phyloP scores from a whole-genome alignment of 2,797 vertebrate genomes.

The Phalanger gymnotis region DNA sequence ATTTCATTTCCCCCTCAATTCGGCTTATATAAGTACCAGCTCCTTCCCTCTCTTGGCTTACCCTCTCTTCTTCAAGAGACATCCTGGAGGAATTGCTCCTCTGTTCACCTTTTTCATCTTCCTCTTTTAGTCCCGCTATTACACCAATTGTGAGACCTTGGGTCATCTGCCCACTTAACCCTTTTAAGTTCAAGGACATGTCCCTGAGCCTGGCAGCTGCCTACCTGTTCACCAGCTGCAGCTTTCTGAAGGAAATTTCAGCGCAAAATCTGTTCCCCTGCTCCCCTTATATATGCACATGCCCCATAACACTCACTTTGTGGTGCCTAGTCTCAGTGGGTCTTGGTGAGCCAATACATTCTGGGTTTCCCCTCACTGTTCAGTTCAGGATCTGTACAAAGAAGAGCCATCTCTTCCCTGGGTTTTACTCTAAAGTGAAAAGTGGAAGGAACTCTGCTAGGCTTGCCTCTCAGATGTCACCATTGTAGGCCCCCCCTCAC shows the following conservation, averaged over 20 bases:
- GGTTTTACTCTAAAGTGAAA: neutral
- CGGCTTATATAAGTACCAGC: neutral
- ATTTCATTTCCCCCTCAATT: neutral
- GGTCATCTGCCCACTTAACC: neutral
- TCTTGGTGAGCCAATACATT: neutral
- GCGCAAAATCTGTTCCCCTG: neutral
- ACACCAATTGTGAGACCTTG: neutral
- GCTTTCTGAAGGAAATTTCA: constrained; percentile 55
- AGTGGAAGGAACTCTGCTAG: fast-evolving
- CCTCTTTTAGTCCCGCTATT: neutral
- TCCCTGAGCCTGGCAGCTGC: neutral
- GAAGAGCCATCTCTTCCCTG: neutral
- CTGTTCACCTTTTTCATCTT: neutral
- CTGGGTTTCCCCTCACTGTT: neutral
- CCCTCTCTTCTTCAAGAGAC: neutral
- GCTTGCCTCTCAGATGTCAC: no score
- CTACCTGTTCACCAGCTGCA: neutral
- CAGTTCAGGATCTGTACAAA: neutral
- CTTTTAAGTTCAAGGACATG: neutral
- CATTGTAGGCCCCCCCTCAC: neutral
- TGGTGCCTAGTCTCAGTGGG: fast-evolving
- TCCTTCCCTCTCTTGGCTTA: neutral
- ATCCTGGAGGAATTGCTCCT: neutral
- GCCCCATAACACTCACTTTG: neutral
- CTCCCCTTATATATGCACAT: fast-evolving